These are phyloP conservation scores for Pinctada fucata DNA, from an alignment of 2,888 invertebrate species.

Conservation along the genomic window DNA sequence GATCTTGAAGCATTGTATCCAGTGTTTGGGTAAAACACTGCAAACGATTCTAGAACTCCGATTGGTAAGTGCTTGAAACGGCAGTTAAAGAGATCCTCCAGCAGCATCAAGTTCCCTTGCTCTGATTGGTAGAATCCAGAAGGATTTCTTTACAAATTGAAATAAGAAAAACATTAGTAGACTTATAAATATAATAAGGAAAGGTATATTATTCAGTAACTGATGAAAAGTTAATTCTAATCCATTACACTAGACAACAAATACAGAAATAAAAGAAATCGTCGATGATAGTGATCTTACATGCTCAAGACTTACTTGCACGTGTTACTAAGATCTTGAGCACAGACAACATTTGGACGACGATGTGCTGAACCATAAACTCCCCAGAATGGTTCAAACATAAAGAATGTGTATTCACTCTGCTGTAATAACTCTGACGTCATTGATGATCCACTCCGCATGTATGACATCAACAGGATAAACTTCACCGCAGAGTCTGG, in stretches of 20 bases:
- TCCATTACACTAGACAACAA: no score
- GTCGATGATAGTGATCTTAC: no score
- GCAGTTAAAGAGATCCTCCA: constrained; percentile 6
- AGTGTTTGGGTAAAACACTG: constrained; percentile 2
- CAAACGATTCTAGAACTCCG: constrained; percentile 5
- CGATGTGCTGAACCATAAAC: neutral
- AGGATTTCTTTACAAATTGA: neutral
- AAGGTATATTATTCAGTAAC: no score
- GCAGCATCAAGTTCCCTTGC: neutral
- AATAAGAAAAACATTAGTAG: no score
- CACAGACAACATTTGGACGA: neutral
- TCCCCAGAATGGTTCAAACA: constrained; percentile 18
- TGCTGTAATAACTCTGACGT: constrained; percentile 6
- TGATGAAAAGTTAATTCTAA: no score
- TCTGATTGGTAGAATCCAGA: constrained; percentile 5
- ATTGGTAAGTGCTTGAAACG: constrained; percentile 1
- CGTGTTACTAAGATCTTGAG: neutral
- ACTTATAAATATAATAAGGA: no score
- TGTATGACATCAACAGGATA: constrained; percentile 13
- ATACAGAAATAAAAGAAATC: no score
- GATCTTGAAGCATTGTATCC: neutral
- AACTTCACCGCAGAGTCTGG: neutral
- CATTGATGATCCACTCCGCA: constrained; percentile 17
- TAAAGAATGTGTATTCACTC: constrained; percentile 3
- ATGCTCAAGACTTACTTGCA: neutral